Evolutionary conservation across 2,113 vertebrate genomes (phyloP).

Genomic region (Trinectes maculatus): DNA sequence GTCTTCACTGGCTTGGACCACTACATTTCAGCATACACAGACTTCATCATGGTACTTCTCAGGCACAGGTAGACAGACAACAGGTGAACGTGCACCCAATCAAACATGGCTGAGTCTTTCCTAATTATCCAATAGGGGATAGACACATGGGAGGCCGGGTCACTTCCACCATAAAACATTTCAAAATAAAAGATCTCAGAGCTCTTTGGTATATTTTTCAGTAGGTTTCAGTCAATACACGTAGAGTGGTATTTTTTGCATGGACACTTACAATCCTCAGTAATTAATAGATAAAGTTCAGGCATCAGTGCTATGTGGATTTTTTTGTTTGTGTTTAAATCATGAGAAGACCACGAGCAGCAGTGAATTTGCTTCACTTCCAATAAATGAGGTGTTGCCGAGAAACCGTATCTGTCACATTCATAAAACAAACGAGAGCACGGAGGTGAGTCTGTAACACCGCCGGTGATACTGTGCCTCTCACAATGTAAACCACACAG

Average conservation of each 20-base stretch:
- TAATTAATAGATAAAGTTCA: too few relatives aligned
- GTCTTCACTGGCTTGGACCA: background rate
- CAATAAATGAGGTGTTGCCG: too few relatives aligned
- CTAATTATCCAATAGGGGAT: background rate
- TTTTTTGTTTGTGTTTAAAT: too few relatives aligned
- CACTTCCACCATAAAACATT: background rate
- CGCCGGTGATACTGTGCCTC: background rate
- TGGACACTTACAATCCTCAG: too few relatives aligned
- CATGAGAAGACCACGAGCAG: too few relatives aligned
- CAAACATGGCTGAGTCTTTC: background rate
- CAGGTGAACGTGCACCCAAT: background rate
- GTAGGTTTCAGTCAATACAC: too few relatives aligned
- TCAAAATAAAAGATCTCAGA: slow-evolving; percentile 24
- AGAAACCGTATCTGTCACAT: too few relatives aligned
- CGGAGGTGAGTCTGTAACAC: background rate
- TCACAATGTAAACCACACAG: background rate
- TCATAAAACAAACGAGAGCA: background rate
- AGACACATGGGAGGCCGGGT: too few relatives aligned
- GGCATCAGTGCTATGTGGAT: too few relatives aligned
- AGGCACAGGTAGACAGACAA: background rate
- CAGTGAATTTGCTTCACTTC: too few relatives aligned
- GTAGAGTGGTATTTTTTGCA: too few relatives aligned
- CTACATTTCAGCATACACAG: background rate
- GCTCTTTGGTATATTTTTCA: too few relatives aligned
- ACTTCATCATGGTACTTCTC: background rate